A percentile compares a stretch with the other conserved stretches of the same genome.
Evolutionary conservation across 2,888 invertebrate genomes (phyloP).

Genomic region (Aleiodes leptofemur): DNA sequence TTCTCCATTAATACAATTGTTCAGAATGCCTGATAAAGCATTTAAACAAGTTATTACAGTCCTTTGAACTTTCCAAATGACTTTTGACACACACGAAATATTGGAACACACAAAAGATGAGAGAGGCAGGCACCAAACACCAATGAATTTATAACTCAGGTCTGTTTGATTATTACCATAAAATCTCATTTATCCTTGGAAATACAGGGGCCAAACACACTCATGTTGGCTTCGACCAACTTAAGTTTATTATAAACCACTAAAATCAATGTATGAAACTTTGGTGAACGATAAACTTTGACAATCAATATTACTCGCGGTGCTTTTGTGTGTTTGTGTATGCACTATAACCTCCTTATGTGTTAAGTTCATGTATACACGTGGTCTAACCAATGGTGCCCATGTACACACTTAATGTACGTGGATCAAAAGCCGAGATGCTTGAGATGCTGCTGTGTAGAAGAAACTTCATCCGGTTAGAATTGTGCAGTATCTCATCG

Average conservation of each 20-base stretch:
- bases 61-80: constrained; percentile 31
- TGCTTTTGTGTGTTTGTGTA: not conserved
- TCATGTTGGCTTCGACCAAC: no score
- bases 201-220: not conserved
- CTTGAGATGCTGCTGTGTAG: constrained; percentile 19
- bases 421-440: constrained; percentile 44
- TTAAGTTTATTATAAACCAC: constrained; percentile 3
- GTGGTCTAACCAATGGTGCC: constrained; percentile 40
- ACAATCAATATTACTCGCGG: not conserved
- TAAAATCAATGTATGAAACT: constrained; percentile 15
- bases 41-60: constrained; percentile 20
- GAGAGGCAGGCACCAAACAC: constrained; percentile 5
- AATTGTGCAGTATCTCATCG: constrained; percentile 1
- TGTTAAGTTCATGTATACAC: constrained; percentile 8
- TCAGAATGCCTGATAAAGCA: constrained; percentile 5
- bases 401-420: not conserved
- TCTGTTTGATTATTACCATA: not conserved
- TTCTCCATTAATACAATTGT: constrained; percentile 22
- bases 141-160: not conserved
- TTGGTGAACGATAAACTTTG: constrained; percentile 25
- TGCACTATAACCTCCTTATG: no score
- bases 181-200: constrained; percentile 25
- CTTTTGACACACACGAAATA: constrained; percentile 6
- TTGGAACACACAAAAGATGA: not conserved
- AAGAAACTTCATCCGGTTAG: constrained; percentile 27